Evolutionary conservation across 2,888 invertebrate genomes (phyloP), one percentile per base, ranked within the genome.

Genomic region (Daptonema setosum): DNA sequence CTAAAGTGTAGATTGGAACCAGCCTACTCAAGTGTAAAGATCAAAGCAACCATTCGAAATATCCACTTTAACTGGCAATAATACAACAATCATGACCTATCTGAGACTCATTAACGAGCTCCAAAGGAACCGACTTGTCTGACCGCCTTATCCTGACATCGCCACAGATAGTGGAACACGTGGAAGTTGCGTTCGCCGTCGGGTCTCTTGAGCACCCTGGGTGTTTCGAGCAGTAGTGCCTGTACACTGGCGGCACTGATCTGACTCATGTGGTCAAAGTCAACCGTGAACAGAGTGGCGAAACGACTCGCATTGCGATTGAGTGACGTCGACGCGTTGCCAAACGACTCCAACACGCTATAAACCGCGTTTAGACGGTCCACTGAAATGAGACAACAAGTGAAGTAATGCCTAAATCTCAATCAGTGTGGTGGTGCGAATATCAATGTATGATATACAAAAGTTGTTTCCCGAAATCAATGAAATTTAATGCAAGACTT

Each of bases 211-310:
- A 80, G 80, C 56, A 85, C 80, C 57, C 85, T 74, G 28, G 79
- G 79, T 63, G 80, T 80, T 70, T 91, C 91, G 54, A 87, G 78
- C 67, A 91, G 75, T 59, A 88, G 73, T 20, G 82, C 73, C 76
- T 58, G 48, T 5, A 54, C 26, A 54, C 55, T n/a, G 62, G 65
- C 60, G 59, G 30, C 63, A 48, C 22, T 61, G 61, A 52, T 64
- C 62, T 1, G 64, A 84, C 90, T 90, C 52, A 84, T 83, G 67
- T 88, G 86, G 74, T 93, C 91, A 72, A 90, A 90, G 72, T 93
- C 91, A 63, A 95, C 73, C 56, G 87, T 87, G 63, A 87, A 81
- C n/a, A 91, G 78, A 64, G 87, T 86, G 1, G 88, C 85, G 73
- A 84, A 87, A 55, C 88, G 80, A 0, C 88, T 86, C 17, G 90